Evolutionary conservation across 2,888 invertebrate genomes (phyloP).

Genomic region (Adelphocoris suturalis): DNA sequence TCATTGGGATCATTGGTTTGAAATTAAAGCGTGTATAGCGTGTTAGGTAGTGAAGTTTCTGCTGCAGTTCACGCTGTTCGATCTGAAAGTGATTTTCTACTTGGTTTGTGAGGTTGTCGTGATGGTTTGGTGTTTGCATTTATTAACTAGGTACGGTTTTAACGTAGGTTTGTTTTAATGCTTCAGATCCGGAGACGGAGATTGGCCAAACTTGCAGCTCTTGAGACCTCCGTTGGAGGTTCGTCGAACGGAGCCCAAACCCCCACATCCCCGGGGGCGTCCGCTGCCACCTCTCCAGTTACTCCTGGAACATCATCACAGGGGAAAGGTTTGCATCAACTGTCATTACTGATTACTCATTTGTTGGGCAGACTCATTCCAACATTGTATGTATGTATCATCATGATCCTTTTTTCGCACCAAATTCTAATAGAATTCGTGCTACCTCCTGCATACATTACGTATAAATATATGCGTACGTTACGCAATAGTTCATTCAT

Average conservation of each 20-base stretch:
- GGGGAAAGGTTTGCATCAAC: conserved; percentile 68
- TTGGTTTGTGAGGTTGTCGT: background rate
- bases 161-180: background rate
- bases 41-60: background rate
- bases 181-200: conserved; percentile 87
- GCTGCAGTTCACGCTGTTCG: background rate
- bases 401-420: no score
- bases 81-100: background rate
- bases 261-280: conserved; percentile 79
- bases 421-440: no score
- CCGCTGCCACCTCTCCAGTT: conserved; percentile 78
- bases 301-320: conserved; percentile 79
- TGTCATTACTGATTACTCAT: no score
- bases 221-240: conserved; percentile 78
- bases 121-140: background rate
- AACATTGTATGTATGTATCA: no score
- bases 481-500: no score
- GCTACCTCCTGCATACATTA: no score
- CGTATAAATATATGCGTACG: no score
- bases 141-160: background rate
- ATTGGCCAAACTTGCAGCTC: conserved; percentile 85
- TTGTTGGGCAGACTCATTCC: no score
- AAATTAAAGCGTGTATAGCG: background rate
- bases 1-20: conserved; percentile 1
- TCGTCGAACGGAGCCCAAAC: conserved; percentile 76